phyloP scores from a whole-genome alignment of 2,113 vertebrate genomes.

The Colius striatus region DNA sequence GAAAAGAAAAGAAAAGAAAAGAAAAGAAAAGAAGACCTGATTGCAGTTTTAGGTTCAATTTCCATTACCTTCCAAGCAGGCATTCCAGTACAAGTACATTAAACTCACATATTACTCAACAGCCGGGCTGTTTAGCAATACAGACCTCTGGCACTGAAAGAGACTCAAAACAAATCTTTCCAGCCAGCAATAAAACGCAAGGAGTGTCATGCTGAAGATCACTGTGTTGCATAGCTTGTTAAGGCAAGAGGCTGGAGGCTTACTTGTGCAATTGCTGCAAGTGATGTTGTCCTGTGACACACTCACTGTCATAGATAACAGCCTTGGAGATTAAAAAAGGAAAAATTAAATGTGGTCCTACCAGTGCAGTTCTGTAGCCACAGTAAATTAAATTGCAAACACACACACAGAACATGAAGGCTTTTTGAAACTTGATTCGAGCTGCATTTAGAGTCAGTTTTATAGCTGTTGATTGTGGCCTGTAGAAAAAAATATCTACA shows the following conservation, averaged over 20 bases:
- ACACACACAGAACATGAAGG: neutral
- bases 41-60: conserved; percentile 5
- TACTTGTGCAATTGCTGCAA: conserved; percentile 33
- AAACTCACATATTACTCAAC: conserved; percentile 16
- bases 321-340: neutral
- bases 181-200: conserved; percentile 2
- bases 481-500: neutral
- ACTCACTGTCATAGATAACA: neutral
- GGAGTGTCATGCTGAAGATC: neutral
- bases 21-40: neutral
- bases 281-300: neutral
- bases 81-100: neutral
- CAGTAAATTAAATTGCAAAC: neutral
- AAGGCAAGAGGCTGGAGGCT: conserved; percentile 27
- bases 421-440: neutral
- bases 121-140: conserved; percentile 51
- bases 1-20: neutral
- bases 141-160: conserved; percentile 31
- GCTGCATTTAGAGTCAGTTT: neutral
- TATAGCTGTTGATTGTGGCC: neutral
- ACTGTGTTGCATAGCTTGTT: neutral
- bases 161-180: conserved; percentile 23
- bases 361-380: neutral
- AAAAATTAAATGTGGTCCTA: neutral
- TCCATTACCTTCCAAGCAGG: neutral